These are phyloP conservation scores for Siniperca undulata DNA, from an alignment of 2,797 vertebrate genomes.

Conservation along the genomic window DNA sequence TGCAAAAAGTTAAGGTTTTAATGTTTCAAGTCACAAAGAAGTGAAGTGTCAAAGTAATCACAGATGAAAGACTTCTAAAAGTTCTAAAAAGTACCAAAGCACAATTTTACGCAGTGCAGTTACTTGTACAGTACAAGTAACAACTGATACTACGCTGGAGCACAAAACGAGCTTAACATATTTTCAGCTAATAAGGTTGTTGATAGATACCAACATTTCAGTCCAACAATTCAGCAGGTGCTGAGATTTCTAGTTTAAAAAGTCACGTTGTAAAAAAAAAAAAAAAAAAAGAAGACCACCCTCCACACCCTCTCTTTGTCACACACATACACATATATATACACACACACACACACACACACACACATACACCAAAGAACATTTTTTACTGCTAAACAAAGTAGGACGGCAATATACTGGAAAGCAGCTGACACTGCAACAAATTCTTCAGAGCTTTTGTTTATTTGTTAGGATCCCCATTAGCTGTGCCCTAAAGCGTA, in stretches of 20 bases:
- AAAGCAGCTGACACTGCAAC: conserved; percentile 4
- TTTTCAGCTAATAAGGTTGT: not conserved
- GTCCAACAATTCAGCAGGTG: not conserved
- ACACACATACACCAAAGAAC: not conserved
- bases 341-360: not conserved
- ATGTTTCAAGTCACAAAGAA: not conserved
- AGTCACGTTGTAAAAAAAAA: not conserved
- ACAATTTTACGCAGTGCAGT: not conserved
- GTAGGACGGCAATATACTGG: not conserved
- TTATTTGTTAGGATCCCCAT: no score
- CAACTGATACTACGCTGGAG: not conserved
- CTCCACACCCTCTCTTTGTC: not conserved
- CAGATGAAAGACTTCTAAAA: not conserved
- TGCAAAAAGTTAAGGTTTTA: not conserved
- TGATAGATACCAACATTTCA: not conserved
- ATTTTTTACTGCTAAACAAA: conserved; percentile 1
- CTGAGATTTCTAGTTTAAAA: conserved; percentile 2
- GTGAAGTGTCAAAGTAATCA: not conserved
- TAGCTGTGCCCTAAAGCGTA: not conserved
- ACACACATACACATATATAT: not conserved
- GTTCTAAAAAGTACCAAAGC: not conserved
- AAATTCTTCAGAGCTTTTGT: not conserved
- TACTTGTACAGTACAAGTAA: not conserved
- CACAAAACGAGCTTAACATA: not conserved
- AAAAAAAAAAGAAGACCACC: no score